Evolutionary conservation across 2,888 invertebrate genomes (phyloP).

Genomic region (Aquatica leii): DNA sequence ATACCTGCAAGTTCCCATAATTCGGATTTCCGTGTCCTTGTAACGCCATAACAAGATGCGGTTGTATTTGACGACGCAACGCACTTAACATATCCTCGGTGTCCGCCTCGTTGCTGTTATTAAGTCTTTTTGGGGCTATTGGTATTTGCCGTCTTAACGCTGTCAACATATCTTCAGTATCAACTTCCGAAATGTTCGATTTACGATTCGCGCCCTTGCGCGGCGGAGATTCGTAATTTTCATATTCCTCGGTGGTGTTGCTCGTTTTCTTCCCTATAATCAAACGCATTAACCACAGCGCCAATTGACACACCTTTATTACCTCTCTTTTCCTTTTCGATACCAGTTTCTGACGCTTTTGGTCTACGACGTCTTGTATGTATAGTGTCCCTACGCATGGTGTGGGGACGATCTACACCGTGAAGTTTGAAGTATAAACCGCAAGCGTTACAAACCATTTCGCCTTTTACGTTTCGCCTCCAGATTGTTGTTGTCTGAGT

Average conservation of each 20-base stretch:
- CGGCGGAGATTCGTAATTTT: conserved; percentile 23
- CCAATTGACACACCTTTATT: not conserved
- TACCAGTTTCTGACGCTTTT: conserved; percentile 68
- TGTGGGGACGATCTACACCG: conserved; percentile 90
- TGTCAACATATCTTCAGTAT: conserved; percentile 63
- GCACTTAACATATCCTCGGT: conserved; percentile 74
- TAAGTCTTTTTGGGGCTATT: conserved; percentile 30
- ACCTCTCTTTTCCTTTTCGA: conserved; percentile 41
- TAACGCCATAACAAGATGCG: conserved; percentile 73
- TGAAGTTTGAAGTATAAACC: conserved; percentile 97
- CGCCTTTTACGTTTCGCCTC: conserved; percentile 94
- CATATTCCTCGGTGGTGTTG: conserved; percentile 22
- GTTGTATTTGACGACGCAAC: conserved; percentile 74
- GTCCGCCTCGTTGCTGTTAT: conserved; percentile 43
- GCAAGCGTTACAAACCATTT: conserved; percentile 99
- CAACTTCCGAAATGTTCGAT: conserved; percentile 43
- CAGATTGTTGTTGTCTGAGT: conserved; percentile 98
- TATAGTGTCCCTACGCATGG: conserved; percentile 96
- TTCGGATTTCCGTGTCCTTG: conserved; percentile 64
- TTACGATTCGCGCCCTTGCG: conserved; percentile 23
- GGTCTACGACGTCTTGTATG: conserved; percentile 92
- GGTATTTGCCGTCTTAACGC: conserved; percentile 28
- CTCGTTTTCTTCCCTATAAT: conserved; percentile 24
- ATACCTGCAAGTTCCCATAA: conserved; percentile 46
- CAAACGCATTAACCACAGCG: too few relatives aligned